Evolutionary conservation across 2,797 vertebrate species (phyloP), one percentile per base, ranked within the genome.

Genomic region (Gymnodraco acuticeps): DNA sequence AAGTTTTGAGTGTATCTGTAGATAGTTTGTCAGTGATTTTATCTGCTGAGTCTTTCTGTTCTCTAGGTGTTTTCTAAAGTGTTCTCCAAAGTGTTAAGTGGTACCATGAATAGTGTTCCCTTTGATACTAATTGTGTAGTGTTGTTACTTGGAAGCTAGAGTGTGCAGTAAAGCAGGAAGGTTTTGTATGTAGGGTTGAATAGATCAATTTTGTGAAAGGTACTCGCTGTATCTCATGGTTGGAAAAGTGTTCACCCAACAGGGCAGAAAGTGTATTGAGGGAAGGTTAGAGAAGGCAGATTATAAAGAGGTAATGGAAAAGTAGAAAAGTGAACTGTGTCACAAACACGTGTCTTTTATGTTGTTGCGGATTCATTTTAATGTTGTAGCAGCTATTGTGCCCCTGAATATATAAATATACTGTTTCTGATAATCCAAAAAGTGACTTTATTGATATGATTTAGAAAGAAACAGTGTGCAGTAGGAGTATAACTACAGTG

Each of bases 61-160:
- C 9, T 66, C n/a, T 2, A 80, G 10, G 31, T 51, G 43, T 81
- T 82, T 78, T 75, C 51, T 64, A 3, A 51, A 62, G 15, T 77
- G 45, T 78, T 75, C 66, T 87, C 62, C 48, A 70, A 80, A 79
- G 76, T 64, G 64, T 80, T 72, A 1, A 20, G 38, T 67, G 75
- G 61, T 85, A 69, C 53, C 55, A 43, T 68, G 64, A 79, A 64
- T 85, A 51, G 20, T 70, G 7, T 65, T 82, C 43, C 69, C 62
- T 78, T 68, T 61, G 58, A 50, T 68, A 1, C 17, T 33, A 41
- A 0, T 50, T 23, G 60, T 64, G 10, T 46, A 7, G 63, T 41
- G 43, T 64, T 78, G 9, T 74, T 67, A 58, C 16, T 7, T 41
- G 0, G 66, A 78, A 27, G 38, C 50, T 13, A 7, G 27, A 58